Percentiles rank a stretch among this genome's conserved stretches.
These are phyloP conservation scores for Gallinago undulata DNA, from an alignment of 2,113 vertebrate species.

Conservation along the genomic window DNA sequence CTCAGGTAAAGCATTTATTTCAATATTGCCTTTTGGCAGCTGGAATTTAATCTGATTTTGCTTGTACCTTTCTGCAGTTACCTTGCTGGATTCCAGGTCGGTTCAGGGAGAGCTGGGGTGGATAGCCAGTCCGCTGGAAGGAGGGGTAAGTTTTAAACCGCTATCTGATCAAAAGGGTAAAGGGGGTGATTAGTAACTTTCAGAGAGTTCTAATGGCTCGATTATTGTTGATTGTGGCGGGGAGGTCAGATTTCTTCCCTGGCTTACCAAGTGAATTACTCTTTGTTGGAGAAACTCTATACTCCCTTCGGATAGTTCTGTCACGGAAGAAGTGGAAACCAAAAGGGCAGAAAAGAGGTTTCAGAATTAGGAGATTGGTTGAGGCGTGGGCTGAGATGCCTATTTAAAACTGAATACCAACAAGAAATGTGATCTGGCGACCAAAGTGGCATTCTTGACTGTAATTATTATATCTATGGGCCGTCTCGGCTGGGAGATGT, in stretches of 20 bases:
- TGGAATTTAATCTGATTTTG: constrained; percentile 67
- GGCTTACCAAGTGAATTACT: constrained; percentile 85
- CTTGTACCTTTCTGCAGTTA: constrained; percentile 83
- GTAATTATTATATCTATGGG: constrained; percentile 50
- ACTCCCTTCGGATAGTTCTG: constrained; percentile 76
- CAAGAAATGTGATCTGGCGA: constrained; percentile 62
- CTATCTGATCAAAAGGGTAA: constrained; percentile 54
- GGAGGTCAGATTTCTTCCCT: constrained; percentile 87
- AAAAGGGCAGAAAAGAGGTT: constrained; percentile 76
- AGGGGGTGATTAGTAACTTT: constrained; percentile 74
- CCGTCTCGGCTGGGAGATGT: constrained; percentile 51
- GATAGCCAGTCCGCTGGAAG: constrained; percentile 96
- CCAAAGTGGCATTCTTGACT: constrained; percentile 54
- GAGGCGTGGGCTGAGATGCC: constrained; percentile 46
- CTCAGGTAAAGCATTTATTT: constrained; percentile 58
- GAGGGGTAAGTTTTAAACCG: constrained; percentile 89
- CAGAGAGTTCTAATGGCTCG: constrained; percentile 79
- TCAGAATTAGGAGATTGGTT: constrained; percentile 75
- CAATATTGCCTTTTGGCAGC: constrained; percentile 52
- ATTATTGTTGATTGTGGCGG: constrained; percentile 85
- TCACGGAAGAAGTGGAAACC: constrained; percentile 78
- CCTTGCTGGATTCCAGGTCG: constrained; percentile 95
- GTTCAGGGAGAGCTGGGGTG: constrained; percentile 97
- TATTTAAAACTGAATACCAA: constrained; percentile 68
- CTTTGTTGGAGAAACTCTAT: constrained; percentile 94